Percentiles rank a stretch among this genome's conserved stretches.
Conservation (phyloP, 2,113 vertebrate genomes). For the Labrus mixtus region DNA sequence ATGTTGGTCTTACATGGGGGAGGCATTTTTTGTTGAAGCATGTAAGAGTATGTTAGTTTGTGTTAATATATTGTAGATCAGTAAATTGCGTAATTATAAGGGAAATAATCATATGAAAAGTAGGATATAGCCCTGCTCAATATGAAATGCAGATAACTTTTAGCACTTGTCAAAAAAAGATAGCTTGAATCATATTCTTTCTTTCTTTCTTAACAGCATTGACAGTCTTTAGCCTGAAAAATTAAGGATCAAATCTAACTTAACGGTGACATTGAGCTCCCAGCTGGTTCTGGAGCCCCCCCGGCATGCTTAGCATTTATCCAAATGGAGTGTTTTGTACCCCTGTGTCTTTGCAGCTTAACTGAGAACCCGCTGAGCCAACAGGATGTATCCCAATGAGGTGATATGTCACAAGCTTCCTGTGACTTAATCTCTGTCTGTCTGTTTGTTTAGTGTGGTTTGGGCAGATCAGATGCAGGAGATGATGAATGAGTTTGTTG, state of each 20-base stretch:
- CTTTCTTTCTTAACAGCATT: too few relatives aligned
- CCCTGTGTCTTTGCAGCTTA: constrained; percentile 19
- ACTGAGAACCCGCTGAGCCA: constrained; percentile 26
- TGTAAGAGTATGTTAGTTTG: too few relatives aligned
- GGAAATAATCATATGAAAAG: too few relatives aligned
- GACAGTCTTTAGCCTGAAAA: not conserved
- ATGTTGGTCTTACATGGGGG: too few relatives aligned
- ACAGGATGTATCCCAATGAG: constrained; percentile 51
- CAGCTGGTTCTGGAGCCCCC: constrained; percentile 20
- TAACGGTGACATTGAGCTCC: not conserved
- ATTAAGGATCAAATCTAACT: not conserved
- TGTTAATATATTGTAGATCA: too few relatives aligned
- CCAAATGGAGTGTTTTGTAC: constrained; percentile 24
- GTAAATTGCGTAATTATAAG: too few relatives aligned
- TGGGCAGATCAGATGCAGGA: constrained; percentile 10
- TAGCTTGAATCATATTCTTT: too few relatives aligned
- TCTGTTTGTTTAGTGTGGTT: constrained; percentile 2
- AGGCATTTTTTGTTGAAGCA: too few relatives aligned
- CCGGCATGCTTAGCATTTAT: constrained; percentile 35
- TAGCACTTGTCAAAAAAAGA: too few relatives aligned
- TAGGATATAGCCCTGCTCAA: too few relatives aligned
- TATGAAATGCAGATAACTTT: too few relatives aligned
- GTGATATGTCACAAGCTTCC: constrained; percentile 44
- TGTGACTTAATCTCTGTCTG: constrained; percentile 47
- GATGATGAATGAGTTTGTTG: constrained; percentile 25